Percentiles rank a stretch among this genome's conserved stretches.
These are phyloP conservation scores for Hermetia illucens DNA, from an alignment of 1,140 invertebrate species.

Conservation along the genomic window DNA sequence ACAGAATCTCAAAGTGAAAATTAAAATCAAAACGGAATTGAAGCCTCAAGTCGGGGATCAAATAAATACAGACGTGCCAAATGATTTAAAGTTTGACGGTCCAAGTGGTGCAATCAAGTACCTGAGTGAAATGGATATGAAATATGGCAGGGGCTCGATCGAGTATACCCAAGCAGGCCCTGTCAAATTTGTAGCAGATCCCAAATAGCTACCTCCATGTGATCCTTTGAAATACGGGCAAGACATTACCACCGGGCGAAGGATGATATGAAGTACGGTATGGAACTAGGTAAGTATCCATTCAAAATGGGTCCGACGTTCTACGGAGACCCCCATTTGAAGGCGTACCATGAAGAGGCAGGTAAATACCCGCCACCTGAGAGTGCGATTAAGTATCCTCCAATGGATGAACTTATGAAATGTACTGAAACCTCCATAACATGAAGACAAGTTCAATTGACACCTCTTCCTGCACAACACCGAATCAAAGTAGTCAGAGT, in stretches of 20 bases:
- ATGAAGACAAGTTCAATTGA: constrained; percentile 27
- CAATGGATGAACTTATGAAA: background rate
- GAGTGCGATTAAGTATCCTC: constrained; percentile 8
- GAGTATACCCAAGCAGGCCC: constrained; percentile 12
- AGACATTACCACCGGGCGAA: constrained; percentile 27
- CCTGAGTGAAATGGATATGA: constrained; percentile 23
- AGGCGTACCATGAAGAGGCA: constrained; percentile 16
- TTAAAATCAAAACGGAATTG: constrained; percentile 27
- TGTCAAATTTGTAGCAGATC: constrained; percentile 15
- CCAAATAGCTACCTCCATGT: constrained; percentile 23
- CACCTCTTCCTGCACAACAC: constrained; percentile 24
- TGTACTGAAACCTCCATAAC: constrained; percentile 11
- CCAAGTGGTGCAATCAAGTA: constrained; percentile 16
- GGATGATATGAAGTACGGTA: constrained; percentile 28
- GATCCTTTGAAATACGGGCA: constrained; percentile 27
- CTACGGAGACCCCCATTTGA: constrained; percentile 22
- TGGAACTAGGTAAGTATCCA: constrained; percentile 23
- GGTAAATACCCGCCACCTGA: constrained; percentile 8
- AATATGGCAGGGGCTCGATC: constrained; percentile 17
- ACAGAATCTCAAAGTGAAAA: constrained; percentile 29
- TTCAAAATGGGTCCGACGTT: constrained; percentile 15
- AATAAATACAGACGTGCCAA: constrained; percentile 9
- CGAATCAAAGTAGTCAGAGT: constrained; percentile 28
- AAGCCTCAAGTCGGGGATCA: constrained; percentile 11
- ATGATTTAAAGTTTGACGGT: constrained; percentile 7